Conservation (phyloP, 2,113 vertebrate genomes). For the Semicossyphus pulcher region DNA sequence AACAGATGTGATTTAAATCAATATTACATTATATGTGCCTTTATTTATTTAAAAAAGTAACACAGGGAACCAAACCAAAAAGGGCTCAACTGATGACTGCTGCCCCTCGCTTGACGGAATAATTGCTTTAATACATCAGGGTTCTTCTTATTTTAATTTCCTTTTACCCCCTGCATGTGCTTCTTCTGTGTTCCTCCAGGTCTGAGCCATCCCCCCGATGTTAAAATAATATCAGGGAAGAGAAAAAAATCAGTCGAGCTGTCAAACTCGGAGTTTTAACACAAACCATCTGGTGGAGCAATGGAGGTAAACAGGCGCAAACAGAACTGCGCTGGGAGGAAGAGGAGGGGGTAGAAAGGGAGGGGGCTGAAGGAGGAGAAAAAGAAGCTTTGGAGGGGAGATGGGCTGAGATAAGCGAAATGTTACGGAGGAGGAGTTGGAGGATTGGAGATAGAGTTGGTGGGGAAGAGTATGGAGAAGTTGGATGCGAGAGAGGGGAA, state of each 20-base stretch:
- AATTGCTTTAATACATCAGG: slow-evolving; percentile 80
- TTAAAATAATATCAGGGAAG: slow-evolving; percentile 78
- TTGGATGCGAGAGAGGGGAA: slow-evolving; percentile 37
- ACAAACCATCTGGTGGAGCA: slow-evolving; percentile 83
- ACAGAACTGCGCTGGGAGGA: slow-evolving; percentile 58
- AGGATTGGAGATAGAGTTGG: slow-evolving; percentile 40
- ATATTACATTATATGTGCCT: slow-evolving; percentile 83
- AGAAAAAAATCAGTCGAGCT: slow-evolving; percentile 61
- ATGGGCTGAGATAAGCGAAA: slow-evolving; percentile 52
- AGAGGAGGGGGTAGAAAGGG: slow-evolving; percentile 24
- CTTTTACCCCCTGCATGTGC: slow-evolving; percentile 70
- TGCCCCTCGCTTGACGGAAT: slow-evolving; percentile 78
- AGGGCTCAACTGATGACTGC: slow-evolving; percentile 67
- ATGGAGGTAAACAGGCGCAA: slow-evolving; percentile 77
- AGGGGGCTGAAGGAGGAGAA: slow-evolving; percentile 40
- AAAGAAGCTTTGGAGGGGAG: slow-evolving; percentile 55
- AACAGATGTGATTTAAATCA: slow-evolving; percentile 86
- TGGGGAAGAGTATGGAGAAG: slow-evolving; percentile 14
- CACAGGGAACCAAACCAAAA: slow-evolving; percentile 66
- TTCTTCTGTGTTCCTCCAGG: slow-evolving; percentile 65
- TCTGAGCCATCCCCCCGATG: slow-evolving; percentile 67
- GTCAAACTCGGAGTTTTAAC: slow-evolving; percentile 81
- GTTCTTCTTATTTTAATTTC: slow-evolving; percentile 81
- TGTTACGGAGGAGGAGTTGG: slow-evolving; percentile 53
- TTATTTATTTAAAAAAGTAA: slow-evolving; percentile 72